phyloP scores from a whole-genome alignment of 2,888 invertebrate species.

The Ditula angustiorana region DNA sequence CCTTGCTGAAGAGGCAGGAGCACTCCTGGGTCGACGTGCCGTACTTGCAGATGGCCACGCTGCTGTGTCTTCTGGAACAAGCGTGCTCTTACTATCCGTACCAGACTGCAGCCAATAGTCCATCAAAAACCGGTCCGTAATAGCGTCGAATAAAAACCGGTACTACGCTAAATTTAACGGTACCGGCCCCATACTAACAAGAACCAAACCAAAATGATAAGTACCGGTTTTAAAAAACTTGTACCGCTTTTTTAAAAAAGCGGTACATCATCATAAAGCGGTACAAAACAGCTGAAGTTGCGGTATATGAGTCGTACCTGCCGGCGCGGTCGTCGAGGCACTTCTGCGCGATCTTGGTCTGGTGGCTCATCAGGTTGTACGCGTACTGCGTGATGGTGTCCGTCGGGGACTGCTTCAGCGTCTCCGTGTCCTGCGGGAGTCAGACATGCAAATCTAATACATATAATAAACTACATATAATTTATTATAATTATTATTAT shows the following conservation, averaged over 20 bases:
- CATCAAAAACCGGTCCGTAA: too few relatives aligned
- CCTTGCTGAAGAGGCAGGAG: conserved; percentile 81
- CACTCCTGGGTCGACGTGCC: conserved; percentile 82
- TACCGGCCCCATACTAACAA: too few relatives aligned
- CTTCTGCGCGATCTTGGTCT: conserved; percentile 79
- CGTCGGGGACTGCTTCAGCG: conserved; percentile 78
- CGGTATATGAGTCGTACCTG: conserved; percentile 58
- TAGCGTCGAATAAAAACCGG: too few relatives aligned
- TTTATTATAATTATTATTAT: too few relatives aligned
- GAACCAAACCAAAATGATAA: too few relatives aligned
- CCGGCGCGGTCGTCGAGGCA: conserved; percentile 78
- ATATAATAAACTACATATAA: too few relatives aligned
- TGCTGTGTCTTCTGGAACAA: conserved; percentile 70
- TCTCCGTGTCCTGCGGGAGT: conserved; percentile 79
- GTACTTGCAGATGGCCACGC: conserved; percentile 79
- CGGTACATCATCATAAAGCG: too few relatives aligned
- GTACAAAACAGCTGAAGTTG: not conserved
- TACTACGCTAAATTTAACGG: too few relatives aligned
- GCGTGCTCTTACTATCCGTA: conserved; percentile 17
- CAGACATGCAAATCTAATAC: too few relatives aligned
- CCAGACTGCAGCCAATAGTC: too few relatives aligned
- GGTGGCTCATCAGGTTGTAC: conserved; percentile 81
- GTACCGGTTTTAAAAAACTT: not conserved
- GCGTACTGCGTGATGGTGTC: conserved; percentile 83
- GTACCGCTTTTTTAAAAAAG: not conserved